Evolutionary conservation across 2,888 invertebrate genomes (phyloP), one percentile per base, ranked within the genome.

Genomic region (Helicoverpa assulta): DNA sequence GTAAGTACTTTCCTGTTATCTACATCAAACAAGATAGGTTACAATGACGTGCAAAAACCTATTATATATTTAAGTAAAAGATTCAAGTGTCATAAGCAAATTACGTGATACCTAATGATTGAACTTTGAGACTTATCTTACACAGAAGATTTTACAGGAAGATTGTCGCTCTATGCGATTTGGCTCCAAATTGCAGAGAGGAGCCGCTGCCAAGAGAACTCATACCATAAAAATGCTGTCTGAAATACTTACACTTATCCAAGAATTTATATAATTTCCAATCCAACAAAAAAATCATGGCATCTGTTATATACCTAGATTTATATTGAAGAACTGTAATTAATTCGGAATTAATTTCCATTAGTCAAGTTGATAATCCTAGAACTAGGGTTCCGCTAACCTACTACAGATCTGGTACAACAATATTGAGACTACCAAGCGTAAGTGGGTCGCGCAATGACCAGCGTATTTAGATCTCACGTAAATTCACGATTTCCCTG

Each of bases 371-470:
- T 90, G 90, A 90, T 91, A 91, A 90, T 91, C 88, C 87, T 87
- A 90, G 85, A 88, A 89, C 86, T 88, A 88, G 87, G 87, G 87
- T 88, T 89, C 86, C 82, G 84, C 84, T 88, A 90, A 89, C 91
- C 88, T 86, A 87, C 81, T 85, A 89, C 83, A 91, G 89, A 93
- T 93, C 92, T 92, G 85, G 92, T 91, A 91, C 90, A 92, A 92
- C 90, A 91, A 91, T 91, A 93, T 91, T 86, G 91, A 91, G 91
- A 92, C 87, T 90, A 88, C 88, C 72, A 84, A 86, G 90, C 88
- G 88, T 91, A 94, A 92, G 91, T 93, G 85, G 94, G 94, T 93
- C 93, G 89, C 78, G 79, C 82, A 75, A 80, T 80, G 78, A 82
- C 94, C 92, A 93, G 82, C 69, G 6, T 83, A 86, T 64, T 65